These are phyloP conservation scores for Harpagoxenus sublaevis DNA, from an alignment of 2,888 invertebrate species.

Conservation along the genomic window DNA sequence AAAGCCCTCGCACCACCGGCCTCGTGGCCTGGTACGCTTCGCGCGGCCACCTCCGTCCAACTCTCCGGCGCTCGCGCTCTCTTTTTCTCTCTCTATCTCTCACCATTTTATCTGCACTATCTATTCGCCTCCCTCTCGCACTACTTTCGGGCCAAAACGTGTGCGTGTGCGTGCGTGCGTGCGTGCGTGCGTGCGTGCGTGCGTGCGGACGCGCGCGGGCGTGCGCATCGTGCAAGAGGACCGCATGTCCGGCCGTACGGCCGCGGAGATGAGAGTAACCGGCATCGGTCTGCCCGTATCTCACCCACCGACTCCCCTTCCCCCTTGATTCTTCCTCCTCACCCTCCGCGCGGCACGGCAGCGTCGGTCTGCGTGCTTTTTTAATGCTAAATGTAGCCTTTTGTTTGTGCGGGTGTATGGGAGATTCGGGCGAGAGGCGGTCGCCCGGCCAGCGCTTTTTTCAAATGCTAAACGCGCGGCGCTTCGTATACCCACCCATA, in stretches of 20 bases:
- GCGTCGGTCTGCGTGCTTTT: constrained; percentile 78
- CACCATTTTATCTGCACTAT: constrained; percentile 53
- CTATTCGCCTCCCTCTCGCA: constrained; percentile 26
- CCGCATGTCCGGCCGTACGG: constrained; percentile 71
- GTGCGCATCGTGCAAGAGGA: constrained; percentile 63
- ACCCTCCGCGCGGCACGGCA: constrained; percentile 56
- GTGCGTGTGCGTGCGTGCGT: constrained; percentile 44
- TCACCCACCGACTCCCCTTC: constrained; percentile 17
- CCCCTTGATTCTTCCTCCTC: constrained; percentile 48
- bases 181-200: constrained; percentile 30
- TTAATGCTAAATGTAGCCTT: constrained; percentile 83
- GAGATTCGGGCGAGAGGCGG: constrained; percentile 73
- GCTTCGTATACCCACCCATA: constrained; percentile 66
- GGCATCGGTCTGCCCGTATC: constrained; percentile 70
- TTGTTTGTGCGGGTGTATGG: constrained; percentile 77
- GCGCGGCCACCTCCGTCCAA: constrained; percentile 37
- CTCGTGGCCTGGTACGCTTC: constrained; percentile 66
- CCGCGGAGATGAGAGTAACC: constrained; percentile 74
- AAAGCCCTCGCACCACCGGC: constrained; percentile 54
- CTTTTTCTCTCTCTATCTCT: constrained; percentile 27
- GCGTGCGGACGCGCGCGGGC: constrained; percentile 33
- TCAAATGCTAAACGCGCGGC: constrained; percentile 81
- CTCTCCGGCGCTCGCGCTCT: constrained; percentile 17
- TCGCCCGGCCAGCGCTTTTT: constrained; percentile 76
- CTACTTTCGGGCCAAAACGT: constrained; percentile 55